phyloP scores from a whole-genome alignment of 1,140 invertebrate genomes.

The Drosophila pectinifera region DNA sequence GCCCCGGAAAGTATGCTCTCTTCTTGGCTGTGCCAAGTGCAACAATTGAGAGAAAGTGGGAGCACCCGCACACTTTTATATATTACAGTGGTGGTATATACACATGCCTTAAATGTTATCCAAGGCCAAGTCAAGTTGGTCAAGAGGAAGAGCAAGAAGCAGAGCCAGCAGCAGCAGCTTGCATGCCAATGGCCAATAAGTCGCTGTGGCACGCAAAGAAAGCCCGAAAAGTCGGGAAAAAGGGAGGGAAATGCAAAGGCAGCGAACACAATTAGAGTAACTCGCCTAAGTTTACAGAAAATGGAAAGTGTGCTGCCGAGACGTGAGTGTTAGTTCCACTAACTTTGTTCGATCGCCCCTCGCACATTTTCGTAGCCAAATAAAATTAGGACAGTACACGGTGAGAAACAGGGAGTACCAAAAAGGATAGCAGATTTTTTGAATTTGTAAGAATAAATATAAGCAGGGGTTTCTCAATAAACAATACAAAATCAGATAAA shows the following conservation, averaged over 20 bases:
- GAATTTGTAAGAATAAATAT: not conserved
- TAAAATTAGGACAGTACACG: conserved; percentile 57
- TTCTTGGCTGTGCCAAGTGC: conserved; percentile 48
- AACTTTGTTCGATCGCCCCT: conserved; percentile 50
- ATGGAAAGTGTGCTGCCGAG: conserved; percentile 59
- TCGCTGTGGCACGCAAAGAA: conserved; percentile 64
- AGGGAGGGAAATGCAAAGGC: conserved; percentile 34
- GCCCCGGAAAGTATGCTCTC: conserved; percentile 23
- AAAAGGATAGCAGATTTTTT: not conserved
- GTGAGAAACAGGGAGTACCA: conserved; percentile 1
- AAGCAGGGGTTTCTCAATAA: not conserved
- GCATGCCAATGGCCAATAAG: conserved; percentile 80
- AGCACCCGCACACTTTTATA: conserved; percentile 9
- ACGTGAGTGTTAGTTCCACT: conserved; percentile 47
- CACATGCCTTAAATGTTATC: conserved; percentile 27
- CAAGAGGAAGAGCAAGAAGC: conserved; percentile 41
- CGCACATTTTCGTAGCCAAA: conserved; percentile 42
- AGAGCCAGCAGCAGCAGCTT: conserved; percentile 42
- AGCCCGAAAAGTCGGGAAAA: conserved; percentile 30
- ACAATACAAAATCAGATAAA: not conserved
- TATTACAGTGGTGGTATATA: not conserved
- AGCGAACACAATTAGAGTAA: conserved; percentile 58
- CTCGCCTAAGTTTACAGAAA: conserved; percentile 54
- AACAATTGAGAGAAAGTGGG: conserved; percentile 57
- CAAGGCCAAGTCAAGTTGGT: conserved; percentile 71